Evolutionary conservation across 2,113 vertebrate species (phyloP).

Genomic region (Sus scrofa): T2T-Sscrofa CM000823.6:49541001-49541500

Average conservation of each 20-base stretch:
- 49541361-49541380: not conserved
- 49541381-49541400: not conserved
- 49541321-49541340: no score
- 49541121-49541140: not conserved
- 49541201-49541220: constrained; percentile 21
- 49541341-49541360: not conserved
- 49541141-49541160: constrained; percentile 11
- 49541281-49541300: not conserved
- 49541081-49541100: no score
- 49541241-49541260: not conserved
- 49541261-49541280: not conserved
- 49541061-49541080: no score
- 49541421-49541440: not conserved
- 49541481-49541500: not conserved
- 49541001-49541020: not conserved
- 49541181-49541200: constrained; percentile 9
- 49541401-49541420: not conserved
- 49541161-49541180: not conserved
- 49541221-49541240: constrained; percentile 14
- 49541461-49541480: not conserved
- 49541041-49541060: no score
- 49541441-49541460: not conserved
- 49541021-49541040: no score
- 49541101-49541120: no score
- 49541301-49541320: no score